Conservation (phyloP, 2,797 vertebrate species). For the Rousettus madagascariensis region DNA sequence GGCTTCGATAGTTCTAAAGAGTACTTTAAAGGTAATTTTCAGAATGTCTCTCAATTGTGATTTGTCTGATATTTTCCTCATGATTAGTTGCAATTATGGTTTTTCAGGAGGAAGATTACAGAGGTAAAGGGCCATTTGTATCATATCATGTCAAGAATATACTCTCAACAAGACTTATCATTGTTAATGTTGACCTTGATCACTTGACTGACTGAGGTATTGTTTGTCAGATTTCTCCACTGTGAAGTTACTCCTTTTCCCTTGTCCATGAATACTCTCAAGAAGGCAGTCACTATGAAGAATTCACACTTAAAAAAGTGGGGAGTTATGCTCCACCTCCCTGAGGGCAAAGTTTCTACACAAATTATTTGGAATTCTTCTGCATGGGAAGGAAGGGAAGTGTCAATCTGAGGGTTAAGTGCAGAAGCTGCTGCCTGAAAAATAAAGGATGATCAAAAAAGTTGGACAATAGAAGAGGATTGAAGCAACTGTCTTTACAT, state of each 20-base stretch:
- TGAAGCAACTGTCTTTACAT: not conserved
- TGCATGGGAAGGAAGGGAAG: not conserved
- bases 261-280: not conserved
- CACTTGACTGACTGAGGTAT: not conserved
- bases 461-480: not conserved
- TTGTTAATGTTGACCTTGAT: not conserved
- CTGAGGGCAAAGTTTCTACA: not conserved
- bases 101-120: not conserved
- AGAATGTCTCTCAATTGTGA: not conserved
- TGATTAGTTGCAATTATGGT: not conserved
- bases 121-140: not conserved
- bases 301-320: not conserved
- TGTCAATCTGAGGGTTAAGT: not conserved
- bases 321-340: not conserved
- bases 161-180: not conserved
- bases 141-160: not conserved
- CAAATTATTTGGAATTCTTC: not conserved
- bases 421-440: not conserved
- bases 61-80: not conserved
- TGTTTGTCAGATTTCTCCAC: not conserved
- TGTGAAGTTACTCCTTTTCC: not conserved
- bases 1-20: not conserved
- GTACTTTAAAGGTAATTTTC: not conserved
- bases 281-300: not conserved
- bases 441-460: not conserved